These are phyloP conservation scores for Acanthopagrus latus DNA, from an alignment of 2,797 vertebrate genomes.

Conservation along the genomic window DNA sequence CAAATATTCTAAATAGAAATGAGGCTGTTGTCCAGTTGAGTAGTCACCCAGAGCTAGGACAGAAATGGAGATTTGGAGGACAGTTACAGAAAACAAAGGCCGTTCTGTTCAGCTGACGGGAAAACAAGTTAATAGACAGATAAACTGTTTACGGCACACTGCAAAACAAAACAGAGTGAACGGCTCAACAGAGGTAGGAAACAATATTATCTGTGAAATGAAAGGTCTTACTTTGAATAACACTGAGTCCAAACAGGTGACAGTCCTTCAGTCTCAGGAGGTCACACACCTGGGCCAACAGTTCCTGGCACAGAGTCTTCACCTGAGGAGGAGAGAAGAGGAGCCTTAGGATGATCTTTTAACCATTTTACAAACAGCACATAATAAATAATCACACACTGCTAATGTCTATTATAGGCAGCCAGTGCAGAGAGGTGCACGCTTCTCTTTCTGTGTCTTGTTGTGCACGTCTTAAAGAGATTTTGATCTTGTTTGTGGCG, in stretches of 20 bases:
- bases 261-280: constrained; percentile 96
- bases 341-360: not conserved
- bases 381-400: not conserved
- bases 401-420: not conserved
- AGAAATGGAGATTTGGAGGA: not conserved
- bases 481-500: not conserved
- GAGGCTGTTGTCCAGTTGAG: not conserved
- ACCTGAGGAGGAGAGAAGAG: constrained; percentile 84
- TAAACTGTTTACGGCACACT: not conserved
- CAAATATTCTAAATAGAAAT: not conserved
- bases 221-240: constrained; percentile 94
- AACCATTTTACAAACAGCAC: not conserved
- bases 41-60: not conserved
- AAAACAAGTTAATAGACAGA: not conserved
- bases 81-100: not conserved
- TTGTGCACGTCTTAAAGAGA: not conserved
- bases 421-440: not conserved
- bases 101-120: not conserved
- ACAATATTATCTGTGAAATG: not conserved
- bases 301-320: constrained; percentile 95
- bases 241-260: constrained; percentile 97
- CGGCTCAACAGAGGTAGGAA: not conserved
- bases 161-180: constrained; percentile 1
- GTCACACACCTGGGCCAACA: constrained; percentile 97
- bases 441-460: not conserved